Evolutionary conservation across 2,113 vertebrate genomes (phyloP), one percentile per base, ranked within the genome.

Genomic region (Psilopsiagon aurifrons): DNA sequence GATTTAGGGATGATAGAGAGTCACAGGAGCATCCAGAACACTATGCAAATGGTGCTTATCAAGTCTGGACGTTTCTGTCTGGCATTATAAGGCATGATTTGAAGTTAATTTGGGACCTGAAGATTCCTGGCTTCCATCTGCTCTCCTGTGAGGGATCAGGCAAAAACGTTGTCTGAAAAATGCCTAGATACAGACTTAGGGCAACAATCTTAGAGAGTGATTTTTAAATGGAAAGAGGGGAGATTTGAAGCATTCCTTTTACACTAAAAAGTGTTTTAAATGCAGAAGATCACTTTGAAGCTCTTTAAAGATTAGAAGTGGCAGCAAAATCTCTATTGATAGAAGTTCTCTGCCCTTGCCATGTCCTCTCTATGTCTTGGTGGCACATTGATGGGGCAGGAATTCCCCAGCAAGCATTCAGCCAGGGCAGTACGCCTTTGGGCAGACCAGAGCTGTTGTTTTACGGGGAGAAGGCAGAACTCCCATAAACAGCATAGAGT

Each of bases 151-250:
- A 92, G 24, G 25, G 9, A 75, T 28, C 8, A 28, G 76, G 39
- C 22, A 90, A 74, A 64, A 86, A 68, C 31, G 2, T 60, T 68
- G 13, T 41, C 49, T 88, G 69, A 63, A 71, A 89, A 93, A 92
- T 27, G 51, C 13, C 25, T 62, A 62, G 28, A 43, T n/a, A 46
- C 1, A 29, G 46, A 60, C 70, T 75, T 31, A 68, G 25, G 86
- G 43, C 51, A 64, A 88, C 67, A 86, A 28, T 55, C 46, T 78
- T 82, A 79, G n/a, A 39, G 22, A 6, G 3, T 54, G 41, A 31
- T 69, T 86, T 90, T 57, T 44, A 93, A 87, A 88, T n/a, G n/a
- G n/a, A n/a, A n/a, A n/a, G n/a, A n/a, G n/a, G n/a, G n/a, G n/a
- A n/a, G n/a, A n/a, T n/a, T n/a, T n/a, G n/a, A 86, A 88, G 25